phyloP scores from a whole-genome alignment of 2,113 vertebrate genomes.

The Sterrhoptilus dennistouni region DNA sequence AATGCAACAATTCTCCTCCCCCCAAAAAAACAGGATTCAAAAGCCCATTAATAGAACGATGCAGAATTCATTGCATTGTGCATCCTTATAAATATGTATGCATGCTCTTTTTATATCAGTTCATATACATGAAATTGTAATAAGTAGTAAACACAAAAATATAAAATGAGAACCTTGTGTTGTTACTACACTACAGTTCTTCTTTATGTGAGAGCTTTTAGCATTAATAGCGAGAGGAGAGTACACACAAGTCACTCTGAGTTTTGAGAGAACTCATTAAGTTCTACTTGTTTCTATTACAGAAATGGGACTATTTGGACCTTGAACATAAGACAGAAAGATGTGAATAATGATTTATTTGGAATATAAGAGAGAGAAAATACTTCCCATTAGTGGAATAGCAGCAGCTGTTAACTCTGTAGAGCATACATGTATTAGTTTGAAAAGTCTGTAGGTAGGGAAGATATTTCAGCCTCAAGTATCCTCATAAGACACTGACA shows the following conservation, averaged over 20 bases:
- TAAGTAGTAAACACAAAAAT: constrained; percentile 26
- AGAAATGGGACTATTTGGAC: neutral
- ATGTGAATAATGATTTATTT: neutral
- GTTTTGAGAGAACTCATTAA: constrained; percentile 10
- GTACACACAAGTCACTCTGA: neutral
- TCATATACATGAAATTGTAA: neutral
- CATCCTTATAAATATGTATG: neutral
- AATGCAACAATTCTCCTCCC: neutral
- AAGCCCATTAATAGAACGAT: neutral
- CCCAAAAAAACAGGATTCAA: neutral
- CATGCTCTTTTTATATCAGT: neutral
- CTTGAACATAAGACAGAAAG: neutral
- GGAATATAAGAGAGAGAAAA: constrained; percentile 15
- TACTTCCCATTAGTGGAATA: constrained; percentile 1
- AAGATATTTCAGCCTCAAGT: constrained; percentile 23
- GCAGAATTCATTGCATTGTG: neutral
- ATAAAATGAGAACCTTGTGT: neutral
- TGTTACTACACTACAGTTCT: neutral
- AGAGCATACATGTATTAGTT: neutral
- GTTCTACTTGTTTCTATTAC: constrained; percentile 4
- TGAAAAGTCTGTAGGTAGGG: neutral
- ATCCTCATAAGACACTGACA: neutral
- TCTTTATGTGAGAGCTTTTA: constrained; percentile 46
- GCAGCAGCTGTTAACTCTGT: constrained; percentile 5
- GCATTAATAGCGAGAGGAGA: neutral